Evolutionary conservation across 2,797 vertebrate genomes (phyloP).

Genomic region (Chiloscyllium punctatum): DNA sequence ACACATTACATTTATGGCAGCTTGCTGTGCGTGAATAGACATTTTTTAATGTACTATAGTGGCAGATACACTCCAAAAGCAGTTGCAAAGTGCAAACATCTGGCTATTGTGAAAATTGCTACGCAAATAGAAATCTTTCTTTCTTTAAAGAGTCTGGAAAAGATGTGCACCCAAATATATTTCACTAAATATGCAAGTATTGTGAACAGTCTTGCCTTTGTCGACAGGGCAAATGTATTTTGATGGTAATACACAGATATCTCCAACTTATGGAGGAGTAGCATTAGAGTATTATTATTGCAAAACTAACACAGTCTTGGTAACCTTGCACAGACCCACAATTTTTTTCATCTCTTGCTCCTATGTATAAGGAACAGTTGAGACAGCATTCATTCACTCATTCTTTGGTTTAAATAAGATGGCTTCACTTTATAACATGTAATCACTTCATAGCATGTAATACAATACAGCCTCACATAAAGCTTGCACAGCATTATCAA

Average conservation of each 20-base stretch:
- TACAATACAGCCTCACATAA: not conserved
- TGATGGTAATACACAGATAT: not conserved
- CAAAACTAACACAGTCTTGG: not conserved
- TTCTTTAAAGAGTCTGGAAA: not conserved
- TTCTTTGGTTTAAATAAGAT: not conserved
- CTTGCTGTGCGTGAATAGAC: no score
- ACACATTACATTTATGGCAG: no score
- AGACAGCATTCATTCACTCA: not conserved
- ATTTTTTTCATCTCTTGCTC: not conserved
- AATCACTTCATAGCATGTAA: not conserved
- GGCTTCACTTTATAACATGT: not conserved
- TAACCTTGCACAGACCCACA: not conserved
- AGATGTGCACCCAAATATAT: not conserved
- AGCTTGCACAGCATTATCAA: not conserved
- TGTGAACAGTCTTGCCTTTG: not conserved
- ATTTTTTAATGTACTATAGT: no score
- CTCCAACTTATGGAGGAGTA: not conserved
- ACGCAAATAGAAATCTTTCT: no score
- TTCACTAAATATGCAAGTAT: not conserved
- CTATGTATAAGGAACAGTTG: not conserved
- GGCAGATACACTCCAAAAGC: no score
- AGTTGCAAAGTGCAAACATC: no score
- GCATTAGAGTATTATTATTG: not conserved
- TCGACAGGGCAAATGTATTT: not conserved
- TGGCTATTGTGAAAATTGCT: no score